phyloP scores from a whole-genome alignment of 2,888 invertebrate species.

The Dione vanillae region DNA sequence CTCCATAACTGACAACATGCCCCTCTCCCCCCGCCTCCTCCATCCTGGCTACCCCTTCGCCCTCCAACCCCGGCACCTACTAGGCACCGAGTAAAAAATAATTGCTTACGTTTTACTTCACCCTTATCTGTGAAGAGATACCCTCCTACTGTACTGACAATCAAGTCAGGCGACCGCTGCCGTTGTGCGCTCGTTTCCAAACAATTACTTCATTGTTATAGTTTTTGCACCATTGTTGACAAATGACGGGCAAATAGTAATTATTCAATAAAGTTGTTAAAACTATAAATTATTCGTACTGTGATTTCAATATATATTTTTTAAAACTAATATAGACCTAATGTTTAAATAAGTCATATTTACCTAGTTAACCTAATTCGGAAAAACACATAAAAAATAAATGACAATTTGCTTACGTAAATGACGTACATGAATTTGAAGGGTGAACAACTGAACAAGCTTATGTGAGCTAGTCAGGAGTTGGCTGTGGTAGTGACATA shows the following conservation, averaged over 20 bases:
- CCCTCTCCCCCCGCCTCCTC: neutral
- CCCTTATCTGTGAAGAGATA: slow-evolving; percentile 40
- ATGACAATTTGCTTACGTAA: neutral
- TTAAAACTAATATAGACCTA: neutral
- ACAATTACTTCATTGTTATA: slow-evolving; percentile 18
- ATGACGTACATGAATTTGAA: neutral
- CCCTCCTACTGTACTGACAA: slow-evolving; percentile 26
- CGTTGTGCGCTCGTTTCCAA: slow-evolving; percentile 5
- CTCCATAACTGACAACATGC: slow-evolving; percentile 29
- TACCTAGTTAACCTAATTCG: neutral
- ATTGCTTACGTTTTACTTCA: slow-evolving; percentile 44
- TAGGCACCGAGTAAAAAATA: slow-evolving; percentile 38
- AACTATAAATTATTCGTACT: neutral
- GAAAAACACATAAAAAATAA: neutral
- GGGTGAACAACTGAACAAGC: neutral
- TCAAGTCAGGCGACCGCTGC: slow-evolving; percentile 16
- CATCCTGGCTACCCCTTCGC: neutral
- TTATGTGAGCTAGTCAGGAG: neutral
- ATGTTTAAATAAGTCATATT: no score
- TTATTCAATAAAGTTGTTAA: slow-evolving; percentile 5
- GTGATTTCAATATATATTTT: no score
- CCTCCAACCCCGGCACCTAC: slow-evolving; percentile 5
- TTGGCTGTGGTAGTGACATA: neutral
- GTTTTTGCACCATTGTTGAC: slow-evolving; percentile 14
- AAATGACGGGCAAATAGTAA: slow-evolving; percentile 1